A percentile compares a stretch with the other conserved stretches of the same genome.
Evolutionary conservation across 2,797 vertebrate species (phyloP).

Genomic region (Phyllotis vaccarum): DNA sequence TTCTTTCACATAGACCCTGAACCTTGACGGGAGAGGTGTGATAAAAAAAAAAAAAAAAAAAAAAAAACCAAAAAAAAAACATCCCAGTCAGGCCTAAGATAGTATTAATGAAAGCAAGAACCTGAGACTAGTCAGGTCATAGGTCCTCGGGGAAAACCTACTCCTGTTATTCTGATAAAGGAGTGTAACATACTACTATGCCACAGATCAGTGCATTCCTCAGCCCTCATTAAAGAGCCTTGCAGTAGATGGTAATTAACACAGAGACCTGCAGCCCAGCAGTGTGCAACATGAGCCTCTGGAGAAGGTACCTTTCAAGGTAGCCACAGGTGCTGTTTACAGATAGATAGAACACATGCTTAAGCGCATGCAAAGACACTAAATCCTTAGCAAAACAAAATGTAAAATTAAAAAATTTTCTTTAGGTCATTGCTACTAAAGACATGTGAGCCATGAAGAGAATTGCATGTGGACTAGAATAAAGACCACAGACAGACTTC

Average conservation of each 20-base stretch:
- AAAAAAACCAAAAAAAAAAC: no score
- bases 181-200: neutral
- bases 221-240: neutral
- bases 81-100: no score
- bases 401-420: neutral
- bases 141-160: neutral
- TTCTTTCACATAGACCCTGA: no score
- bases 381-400: neutral
- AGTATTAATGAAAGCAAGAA: neutral
- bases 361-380: neutral
- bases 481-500: neutral
- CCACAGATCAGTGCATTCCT: neutral
- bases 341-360: neutral
- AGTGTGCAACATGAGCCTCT: neutral
- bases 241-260: neutral
- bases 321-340: neutral
- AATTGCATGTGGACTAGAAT: neutral
- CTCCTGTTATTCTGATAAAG: neutral
- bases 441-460: neutral
- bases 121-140: neutral
- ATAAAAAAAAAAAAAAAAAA: no score
- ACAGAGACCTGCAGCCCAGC: neutral
- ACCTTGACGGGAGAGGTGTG: no score
- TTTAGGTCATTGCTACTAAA: slow-evolving; percentile 38
- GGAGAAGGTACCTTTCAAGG: neutral